Base-by-base conservation (phyloP, 2,888 invertebrate species). In the Agriopis aurantiaria region DNA sequence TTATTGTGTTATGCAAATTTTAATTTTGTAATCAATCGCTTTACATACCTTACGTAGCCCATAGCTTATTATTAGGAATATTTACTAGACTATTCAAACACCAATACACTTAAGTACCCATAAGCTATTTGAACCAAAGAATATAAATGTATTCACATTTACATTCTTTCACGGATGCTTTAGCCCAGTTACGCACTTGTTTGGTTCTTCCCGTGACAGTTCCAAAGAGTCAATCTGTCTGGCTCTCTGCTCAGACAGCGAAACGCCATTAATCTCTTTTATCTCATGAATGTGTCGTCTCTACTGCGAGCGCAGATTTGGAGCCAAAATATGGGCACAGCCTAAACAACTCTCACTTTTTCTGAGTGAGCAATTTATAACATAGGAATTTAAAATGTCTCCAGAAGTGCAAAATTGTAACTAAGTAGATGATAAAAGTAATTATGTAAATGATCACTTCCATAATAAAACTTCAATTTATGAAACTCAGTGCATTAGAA, bases 251-350 rank as follows among this genome's bases (percentile, higher is more conserved):
- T 73, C 55, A 66, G 72, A 69, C 65, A 75, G 74, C 65, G 72
- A 68, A 74, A 73, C 73, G 73, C 73, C 77, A 76, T 80, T 79
- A 75, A 78, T 82, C 78, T 81, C 75, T 74, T 79, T 82, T 81
- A 81, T 78, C 74, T 76, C 72, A 23, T 76, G n/a, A n/a, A n/a
- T n/a, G 58, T 65, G 68, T 74, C 72, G 65, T 68, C 68, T 41
- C 57, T 53, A 62, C 43, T 55, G 56, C 56, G 52, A 57, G 66
- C 33, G 23, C 45, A 61, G 60, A 60, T 64, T 56, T 65, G 64
- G 56, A 43, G 68, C 12, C 65, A 61, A 60, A 66, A 53, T 57
- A 56, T 53, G 40, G 68, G 68, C 14, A 41, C 8, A n/a, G 8
- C 46, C 46, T 23, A 23, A 46, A 46, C 17, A 33, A 3, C 33